Conservation (phyloP, 2,888 invertebrate genomes). For the Xylota sylvarum region DNA sequence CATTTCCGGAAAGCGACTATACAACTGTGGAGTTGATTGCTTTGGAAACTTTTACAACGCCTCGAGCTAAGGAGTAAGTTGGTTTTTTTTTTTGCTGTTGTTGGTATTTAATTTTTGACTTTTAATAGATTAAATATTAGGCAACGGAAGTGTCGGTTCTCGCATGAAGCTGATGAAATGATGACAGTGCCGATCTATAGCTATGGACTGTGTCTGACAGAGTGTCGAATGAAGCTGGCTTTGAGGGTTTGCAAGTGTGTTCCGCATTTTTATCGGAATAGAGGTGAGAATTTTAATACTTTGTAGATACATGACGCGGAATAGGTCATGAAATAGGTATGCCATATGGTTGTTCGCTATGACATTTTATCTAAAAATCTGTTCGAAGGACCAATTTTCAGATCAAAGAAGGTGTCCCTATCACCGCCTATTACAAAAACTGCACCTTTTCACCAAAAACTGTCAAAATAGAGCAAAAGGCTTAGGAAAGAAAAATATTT, state of each 20-base stretch:
- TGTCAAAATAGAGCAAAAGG: too few species aligned
- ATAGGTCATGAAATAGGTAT: too few species aligned
- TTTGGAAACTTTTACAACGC: slow-evolving; percentile 87
- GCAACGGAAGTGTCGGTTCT: slow-evolving; percentile 89
- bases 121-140: slow-evolving; percentile 86
- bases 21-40: slow-evolving; percentile 88
- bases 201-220: slow-evolving; percentile 89
- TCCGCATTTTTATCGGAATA: slow-evolving; percentile 90
- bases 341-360: too few species aligned
- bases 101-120: not conserved
- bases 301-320: too few species aligned
- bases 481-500: too few species aligned
- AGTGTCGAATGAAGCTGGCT: slow-evolving; percentile 89
- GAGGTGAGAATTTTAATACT: slow-evolving; percentile 85
- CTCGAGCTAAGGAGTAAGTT: slow-evolving; percentile 86
- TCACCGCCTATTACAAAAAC: too few species aligned
- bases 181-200: slow-evolving; percentile 89
- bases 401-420: too few species aligned
- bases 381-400: not conserved
- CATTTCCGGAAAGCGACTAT: slow-evolving; percentile 86
- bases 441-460: too few species aligned
- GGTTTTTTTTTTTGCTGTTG: not conserved
- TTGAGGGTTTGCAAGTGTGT: slow-evolving; percentile 88
- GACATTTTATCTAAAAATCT: not conserved
- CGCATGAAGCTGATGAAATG: slow-evolving; percentile 88